These are phyloP conservation scores for Psammodynastes pulverulentus DNA, from an alignment of 2,113 vertebrate species.

Conservation along the genomic window DNA sequence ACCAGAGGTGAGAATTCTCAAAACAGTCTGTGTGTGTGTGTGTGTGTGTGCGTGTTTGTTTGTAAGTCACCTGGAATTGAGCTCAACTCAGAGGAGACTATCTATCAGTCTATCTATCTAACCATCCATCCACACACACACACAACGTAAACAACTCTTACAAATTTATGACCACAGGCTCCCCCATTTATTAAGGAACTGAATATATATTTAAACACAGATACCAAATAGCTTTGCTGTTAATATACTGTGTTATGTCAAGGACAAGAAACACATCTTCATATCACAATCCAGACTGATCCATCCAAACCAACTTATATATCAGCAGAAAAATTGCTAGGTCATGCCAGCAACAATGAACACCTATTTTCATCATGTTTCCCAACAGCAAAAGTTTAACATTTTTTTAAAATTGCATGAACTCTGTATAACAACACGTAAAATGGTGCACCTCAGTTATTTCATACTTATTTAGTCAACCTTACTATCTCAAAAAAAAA, in stretches of 20 bases:
- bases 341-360: constrained; percentile 52
- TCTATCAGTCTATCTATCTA: not conserved
- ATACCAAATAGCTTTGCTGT: constrained; percentile 40
- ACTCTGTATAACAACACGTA: constrained; percentile 31
- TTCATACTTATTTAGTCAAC: constrained; percentile 1
- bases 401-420: constrained; percentile 38
- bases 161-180: constrained; percentile 58
- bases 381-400: constrained; percentile 25
- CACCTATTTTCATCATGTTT: constrained; percentile 29
- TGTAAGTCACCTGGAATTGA: constrained; percentile 14
- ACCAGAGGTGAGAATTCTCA: constrained; percentile 56
- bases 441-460: constrained; percentile 14
- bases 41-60: not conserved
- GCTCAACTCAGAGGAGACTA: not conserved
- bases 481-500: not conserved
- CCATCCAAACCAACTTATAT: constrained; percentile 41
- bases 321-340: constrained; percentile 21
- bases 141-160: constrained; percentile 59
- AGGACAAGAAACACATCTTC: constrained; percentile 68
- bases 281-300: constrained; percentile 58
- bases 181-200: constrained; percentile 63
- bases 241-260: constrained; percentile 66
- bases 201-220: constrained; percentile 56
- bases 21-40: constrained; percentile 17
- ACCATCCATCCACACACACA: constrained; percentile 13